Conservation (phyloP, 1,140 invertebrate genomes). For the Drosophila miranda region DNA sequence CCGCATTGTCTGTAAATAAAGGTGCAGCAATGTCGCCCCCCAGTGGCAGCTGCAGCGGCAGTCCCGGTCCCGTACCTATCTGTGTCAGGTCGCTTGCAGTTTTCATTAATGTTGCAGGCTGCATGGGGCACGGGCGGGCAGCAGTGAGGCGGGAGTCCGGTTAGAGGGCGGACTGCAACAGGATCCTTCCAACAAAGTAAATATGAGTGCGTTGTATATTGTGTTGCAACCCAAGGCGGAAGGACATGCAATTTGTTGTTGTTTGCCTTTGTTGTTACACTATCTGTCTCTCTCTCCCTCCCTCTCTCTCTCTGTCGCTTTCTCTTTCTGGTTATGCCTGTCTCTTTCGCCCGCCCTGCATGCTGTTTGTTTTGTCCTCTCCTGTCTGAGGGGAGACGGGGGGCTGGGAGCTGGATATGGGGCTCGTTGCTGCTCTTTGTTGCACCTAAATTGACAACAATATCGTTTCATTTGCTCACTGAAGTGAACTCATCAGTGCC, state of each 20-base stretch:
- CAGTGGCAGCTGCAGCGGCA: conserved; percentile 4
- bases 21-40: conserved; percentile 30
- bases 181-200: conserved; percentile 58
- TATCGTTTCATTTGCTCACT: conserved; percentile 80
- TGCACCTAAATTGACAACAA: conserved; percentile 80
- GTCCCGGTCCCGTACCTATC: conserved; percentile 24
- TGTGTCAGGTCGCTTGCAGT: conserved; percentile 67
- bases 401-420: conserved; percentile 1
- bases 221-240: conserved; percentile 73
- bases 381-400: conserved; percentile 24
- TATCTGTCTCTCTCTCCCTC: not conserved
- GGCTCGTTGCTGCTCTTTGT: conserved; percentile 69
- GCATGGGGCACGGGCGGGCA: conserved; percentile 15
- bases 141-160: conserved; percentile 18
- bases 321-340: conserved; percentile 12
- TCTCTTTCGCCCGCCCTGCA: conserved; percentile 46
- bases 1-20: conserved; percentile 35
- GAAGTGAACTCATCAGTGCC: conserved; percentile 78
- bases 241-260: conserved; percentile 80
- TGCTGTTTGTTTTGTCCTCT: conserved; percentile 77
- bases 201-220: conserved; percentile 76
- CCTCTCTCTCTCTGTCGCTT: not conserved
- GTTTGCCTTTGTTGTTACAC: conserved; percentile 66
- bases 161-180: conserved; percentile 15
- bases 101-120: conserved; percentile 69